Evolutionary conservation across 2,797 vertebrate species (phyloP), one percentile per base, ranked within the genome.

Genomic region (Xenopus petersii): DNA sequence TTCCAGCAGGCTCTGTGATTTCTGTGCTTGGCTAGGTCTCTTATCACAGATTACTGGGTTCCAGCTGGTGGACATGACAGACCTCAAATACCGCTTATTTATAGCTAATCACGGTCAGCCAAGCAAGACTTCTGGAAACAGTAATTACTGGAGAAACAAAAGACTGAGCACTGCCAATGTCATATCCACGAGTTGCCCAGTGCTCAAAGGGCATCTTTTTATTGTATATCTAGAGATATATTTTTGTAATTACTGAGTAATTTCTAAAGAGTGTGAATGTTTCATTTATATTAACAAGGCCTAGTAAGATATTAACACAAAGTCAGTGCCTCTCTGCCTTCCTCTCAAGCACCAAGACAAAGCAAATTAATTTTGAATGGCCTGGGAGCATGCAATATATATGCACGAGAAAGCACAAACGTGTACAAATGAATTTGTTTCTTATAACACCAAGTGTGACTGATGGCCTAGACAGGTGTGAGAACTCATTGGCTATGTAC

Each of bases 371-470:
- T 64, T 26, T 60, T 2, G 51, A 70, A 75, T 59, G 56, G 54
- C 64, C 74, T 64, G 62, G 48, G 67, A 75, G 74, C 56, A 70
- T 70, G 62, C 68, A 64, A 75, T 49, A 48, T 75, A 76, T 51
- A 60, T 60, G 21, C 70, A 59, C 4, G 30, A 70, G 62, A 6
- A 30, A 56, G 49, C 33, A 10, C 30, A 69, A 62, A 49, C 36
- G 74, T 65, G 61, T 70, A 36, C 16, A 36, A 70, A 75, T 69
- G 66, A n/a, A 21, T 26, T 70, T 16, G 17, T 64, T 70, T 48
- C 17, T 24, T 16, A 36, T 47, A 47, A 56, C 26, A 21, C 15
- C 58, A 24, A 30, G 51, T 63, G 21, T 63, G 30, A 69, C 24
- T 51, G 36, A 68, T 69, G 26, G 49, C 24, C 54, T 3, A 17